Percentiles rank a stretch among this genome's conserved stretches.
Conservation (phyloP, 2,797 vertebrate genomes). For the Sandelia bainsii region DNA sequence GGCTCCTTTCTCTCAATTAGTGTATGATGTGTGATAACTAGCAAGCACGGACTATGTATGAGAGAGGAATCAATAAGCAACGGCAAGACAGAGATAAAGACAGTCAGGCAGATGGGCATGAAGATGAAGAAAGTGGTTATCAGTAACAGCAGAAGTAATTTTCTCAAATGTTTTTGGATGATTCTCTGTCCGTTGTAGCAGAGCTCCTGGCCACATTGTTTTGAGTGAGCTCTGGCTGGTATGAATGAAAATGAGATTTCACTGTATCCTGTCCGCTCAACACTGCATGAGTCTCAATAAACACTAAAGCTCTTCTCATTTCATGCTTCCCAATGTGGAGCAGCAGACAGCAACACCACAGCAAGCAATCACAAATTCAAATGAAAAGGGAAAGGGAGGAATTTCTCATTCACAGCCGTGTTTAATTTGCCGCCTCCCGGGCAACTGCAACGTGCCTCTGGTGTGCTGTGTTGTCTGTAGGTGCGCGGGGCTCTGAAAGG, state of each 20-base stretch:
- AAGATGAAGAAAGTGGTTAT: slow-evolving; percentile 10
- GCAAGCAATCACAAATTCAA: slow-evolving; percentile 75
- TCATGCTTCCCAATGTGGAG: slow-evolving; percentile 77
- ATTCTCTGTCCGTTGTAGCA: slow-evolving; percentile 34
- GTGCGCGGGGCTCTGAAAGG: slow-evolving; percentile 44
- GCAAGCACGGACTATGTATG: slow-evolving; percentile 11
- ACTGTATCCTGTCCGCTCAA: slow-evolving; percentile 67
- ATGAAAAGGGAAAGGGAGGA: slow-evolving; percentile 68
- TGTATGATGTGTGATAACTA: slow-evolving; percentile 57
- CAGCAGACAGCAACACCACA: slow-evolving; percentile 59
- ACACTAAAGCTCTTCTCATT: slow-evolving; percentile 72
- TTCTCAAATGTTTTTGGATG: slow-evolving; percentile 16
- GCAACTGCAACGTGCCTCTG: slow-evolving; percentile 61
- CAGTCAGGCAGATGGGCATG: slow-evolving; percentile 31
- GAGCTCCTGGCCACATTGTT: slow-evolving; percentile 52
- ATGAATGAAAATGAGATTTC: slow-evolving; percentile 71
- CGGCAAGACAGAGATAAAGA: slow-evolving; percentile 34
- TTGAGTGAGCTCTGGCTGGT: slow-evolving; percentile 58
- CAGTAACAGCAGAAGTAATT: slow-evolving; percentile 21
- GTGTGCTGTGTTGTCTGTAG: slow-evolving; percentile 66
- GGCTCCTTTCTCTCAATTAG: slow-evolving; percentile 58
- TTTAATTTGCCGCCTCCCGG: slow-evolving; percentile 78
- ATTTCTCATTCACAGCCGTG: slow-evolving; percentile 65
- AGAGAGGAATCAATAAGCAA: slow-evolving; percentile 50
- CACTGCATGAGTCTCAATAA: slow-evolving; percentile 67